These are phyloP conservation scores for Chrysolina haemoptera DNA, from an alignment of 2,888 invertebrate species.

Conservation along the genomic window DNA sequence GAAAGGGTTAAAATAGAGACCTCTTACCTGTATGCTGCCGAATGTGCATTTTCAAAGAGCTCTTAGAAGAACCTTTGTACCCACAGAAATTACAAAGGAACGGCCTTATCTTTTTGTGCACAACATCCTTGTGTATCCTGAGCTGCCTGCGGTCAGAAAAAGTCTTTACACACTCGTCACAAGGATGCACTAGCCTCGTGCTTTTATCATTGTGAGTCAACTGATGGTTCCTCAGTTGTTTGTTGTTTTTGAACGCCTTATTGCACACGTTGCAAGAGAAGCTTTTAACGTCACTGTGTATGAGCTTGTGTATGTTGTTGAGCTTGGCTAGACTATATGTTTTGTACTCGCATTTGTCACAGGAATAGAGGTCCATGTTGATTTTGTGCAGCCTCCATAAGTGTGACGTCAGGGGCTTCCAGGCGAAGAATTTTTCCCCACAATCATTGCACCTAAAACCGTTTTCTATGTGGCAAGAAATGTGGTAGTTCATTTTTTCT, in stretches of 20 bases:
- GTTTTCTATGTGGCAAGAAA: constrained; percentile 70
- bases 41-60: constrained; percentile 78
- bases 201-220: constrained; percentile 73
- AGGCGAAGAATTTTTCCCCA: constrained; percentile 72
- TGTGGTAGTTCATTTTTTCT: constrained; percentile 77
- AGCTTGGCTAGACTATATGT: constrained; percentile 80
- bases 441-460: constrained; percentile 80
- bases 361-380: constrained; percentile 85
- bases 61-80: constrained; percentile 77
- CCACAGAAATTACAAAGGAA: constrained; percentile 80
- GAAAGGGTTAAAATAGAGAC: too few relatives aligned
- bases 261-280: constrained; percentile 76
- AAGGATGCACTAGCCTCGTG: constrained; percentile 64
- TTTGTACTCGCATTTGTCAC: constrained; percentile 83
- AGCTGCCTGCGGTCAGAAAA: constrained; percentile 74
- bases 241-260: constrained; percentile 85
- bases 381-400: constrained; percentile 84
- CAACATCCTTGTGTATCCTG: constrained; percentile 73
- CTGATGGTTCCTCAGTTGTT: constrained; percentile 85
- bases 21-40: constrained; percentile 79
- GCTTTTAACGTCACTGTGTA: constrained; percentile 78
- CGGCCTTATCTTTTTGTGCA: constrained; percentile 79
- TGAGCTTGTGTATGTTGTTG: constrained; percentile 82
- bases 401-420: constrained; percentile 83
- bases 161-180: constrained; percentile 75